Conservation (phyloP, 1,140 invertebrate genomes). For the Chrysomallon squamiferum region DNA sequence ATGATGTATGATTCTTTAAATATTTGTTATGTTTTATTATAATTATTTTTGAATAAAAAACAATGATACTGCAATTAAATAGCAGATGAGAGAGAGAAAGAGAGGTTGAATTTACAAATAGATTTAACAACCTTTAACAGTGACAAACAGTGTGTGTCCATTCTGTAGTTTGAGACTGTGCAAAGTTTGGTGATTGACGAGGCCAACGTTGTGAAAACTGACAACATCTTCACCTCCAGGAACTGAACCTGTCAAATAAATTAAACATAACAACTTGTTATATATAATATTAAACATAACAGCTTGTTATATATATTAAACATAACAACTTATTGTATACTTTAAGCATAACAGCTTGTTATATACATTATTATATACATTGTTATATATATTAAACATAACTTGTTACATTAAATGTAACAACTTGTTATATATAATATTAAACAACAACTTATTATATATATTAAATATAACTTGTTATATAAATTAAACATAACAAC, state of each 20-base stretch:
- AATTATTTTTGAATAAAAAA: background rate
- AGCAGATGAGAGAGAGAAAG: background rate
- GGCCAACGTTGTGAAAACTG: constrained; percentile 28
- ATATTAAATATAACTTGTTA: background rate
- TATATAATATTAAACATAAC: too few species aligned
- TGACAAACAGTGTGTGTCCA: constrained; percentile 41
- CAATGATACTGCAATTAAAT: background rate
- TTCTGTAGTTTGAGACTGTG: constrained; percentile 31
- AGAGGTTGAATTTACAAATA: background rate
- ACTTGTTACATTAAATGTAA: too few species aligned
- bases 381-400: too few species aligned
- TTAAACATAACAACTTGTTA: too few species aligned
- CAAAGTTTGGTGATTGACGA: constrained; percentile 30
- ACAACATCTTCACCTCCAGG: constrained; percentile 30
- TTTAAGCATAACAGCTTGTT: too few species aligned
- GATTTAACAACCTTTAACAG: constrained; percentile 31
- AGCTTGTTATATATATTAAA: too few species aligned
- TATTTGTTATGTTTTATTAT: too few species aligned
- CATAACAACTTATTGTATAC: too few species aligned
- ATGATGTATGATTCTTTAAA: too few species aligned
- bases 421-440: too few species aligned
- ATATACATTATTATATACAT: too few species aligned
- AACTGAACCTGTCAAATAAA: constrained; percentile 22
- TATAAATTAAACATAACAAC: background rate
- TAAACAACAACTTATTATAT: too few species aligned